phyloP scores from a whole-genome alignment of 2,797 vertebrate genomes.

The Muscicapa striata region DNA sequence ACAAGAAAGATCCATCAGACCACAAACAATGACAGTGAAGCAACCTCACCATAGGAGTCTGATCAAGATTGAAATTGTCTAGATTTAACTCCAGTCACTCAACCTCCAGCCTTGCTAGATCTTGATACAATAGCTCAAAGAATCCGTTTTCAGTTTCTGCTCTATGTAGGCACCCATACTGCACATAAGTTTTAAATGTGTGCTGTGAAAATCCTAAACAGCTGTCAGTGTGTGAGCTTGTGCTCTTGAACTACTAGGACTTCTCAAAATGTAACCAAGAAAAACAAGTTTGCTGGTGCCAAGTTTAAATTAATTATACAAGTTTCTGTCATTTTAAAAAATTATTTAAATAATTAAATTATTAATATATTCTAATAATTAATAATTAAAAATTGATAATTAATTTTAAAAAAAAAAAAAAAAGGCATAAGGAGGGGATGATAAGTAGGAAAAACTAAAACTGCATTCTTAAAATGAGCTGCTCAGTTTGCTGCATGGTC shows the following conservation, averaged over 20 bases:
- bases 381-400: no score
- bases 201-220: not conserved
- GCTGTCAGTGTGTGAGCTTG: not conserved
- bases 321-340: not conserved
- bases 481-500: not conserved
- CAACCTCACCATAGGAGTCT: not conserved
- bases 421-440: rapidly evolving
- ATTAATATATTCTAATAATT: no score
- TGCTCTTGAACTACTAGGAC: not conserved
- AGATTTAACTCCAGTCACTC: not conserved
- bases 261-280: not conserved
- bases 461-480: not conserved
- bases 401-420: not conserved
- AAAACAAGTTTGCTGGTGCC: not conserved
- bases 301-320: not conserved
- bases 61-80: not conserved
- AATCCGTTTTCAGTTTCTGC: not conserved
- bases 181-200: not conserved
- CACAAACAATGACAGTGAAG: not conserved
- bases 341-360: not conserved
- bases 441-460: not conserved
- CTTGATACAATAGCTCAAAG: not conserved
- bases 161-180: not conserved
- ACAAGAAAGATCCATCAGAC: not conserved
- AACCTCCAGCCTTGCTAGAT: not conserved